A percentile compares a stretch with the other conserved stretches of the same genome.
Evolutionary conservation across 2,888 invertebrate genomes (phyloP).

Genomic region (Sinhomidia bicolor): DNA sequence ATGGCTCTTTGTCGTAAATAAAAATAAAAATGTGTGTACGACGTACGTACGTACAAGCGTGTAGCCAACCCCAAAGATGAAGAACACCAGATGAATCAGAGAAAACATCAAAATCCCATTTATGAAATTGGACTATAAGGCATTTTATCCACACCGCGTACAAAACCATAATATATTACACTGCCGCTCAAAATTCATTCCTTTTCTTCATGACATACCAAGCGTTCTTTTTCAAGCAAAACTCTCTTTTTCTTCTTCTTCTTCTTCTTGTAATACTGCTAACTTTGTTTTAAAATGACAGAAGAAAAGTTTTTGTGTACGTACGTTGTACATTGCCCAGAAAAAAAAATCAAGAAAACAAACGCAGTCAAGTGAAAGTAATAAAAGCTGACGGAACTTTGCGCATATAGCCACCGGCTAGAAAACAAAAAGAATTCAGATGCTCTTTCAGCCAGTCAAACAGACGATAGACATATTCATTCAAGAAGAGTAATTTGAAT

Average conservation of each 20-base stretch:
- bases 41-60: neutral
- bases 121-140: conserved; percentile 79
- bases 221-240: neutral
- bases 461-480: conserved; percentile 27
- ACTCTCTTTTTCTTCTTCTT: too few relatives aligned
- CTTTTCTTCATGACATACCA: neutral
- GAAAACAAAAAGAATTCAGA: neutral
- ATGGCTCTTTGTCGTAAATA: neutral
- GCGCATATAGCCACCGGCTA: conserved; percentile 52
- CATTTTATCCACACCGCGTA: conserved; percentile 71
- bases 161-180: conserved; percentile 35
- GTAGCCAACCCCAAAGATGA: conserved; percentile 26
- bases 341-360: conserved; percentile 35
- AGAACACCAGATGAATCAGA: conserved; percentile 69
- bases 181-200: conserved; percentile 28
- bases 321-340: too few relatives aligned
- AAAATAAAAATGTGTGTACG: neutral
- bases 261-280: neutral
- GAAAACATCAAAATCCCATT: conserved; percentile 80
- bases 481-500: conserved; percentile 31
- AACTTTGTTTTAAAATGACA: conserved; percentile 13
- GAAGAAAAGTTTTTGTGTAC: conserved; percentile 24
- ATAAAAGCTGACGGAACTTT: conserved; percentile 53
- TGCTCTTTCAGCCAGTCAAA: conserved; percentile 7
- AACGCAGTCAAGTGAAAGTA: conserved; percentile 53